Evolutionary conservation across 2,113 vertebrate species (phyloP), one percentile per base, ranked within the genome.

Genomic region (Loxodonta africana): DNA sequence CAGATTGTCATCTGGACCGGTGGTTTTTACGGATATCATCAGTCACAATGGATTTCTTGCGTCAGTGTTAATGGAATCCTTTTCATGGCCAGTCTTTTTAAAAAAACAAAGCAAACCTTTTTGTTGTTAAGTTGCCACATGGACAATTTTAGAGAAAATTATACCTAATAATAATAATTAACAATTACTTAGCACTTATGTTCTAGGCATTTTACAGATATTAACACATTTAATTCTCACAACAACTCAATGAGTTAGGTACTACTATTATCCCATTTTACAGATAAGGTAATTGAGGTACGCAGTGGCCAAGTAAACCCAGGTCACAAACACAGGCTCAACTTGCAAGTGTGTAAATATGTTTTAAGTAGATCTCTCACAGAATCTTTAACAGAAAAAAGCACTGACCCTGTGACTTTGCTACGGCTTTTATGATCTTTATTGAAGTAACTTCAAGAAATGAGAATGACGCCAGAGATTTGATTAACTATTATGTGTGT

Each of bases 361-460:
- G 60, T 37, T 94, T 92, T 82, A n/a, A 83, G 83, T 65, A 57
- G 76, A 88, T 91, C 83, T 90, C 48, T 84, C 46, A 76, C 67
- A 78, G 41, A 76, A 69, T 80, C 62, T 60, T 91, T 83, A 97
- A 86, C 37, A 94, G 44, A 90, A 91, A 81, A 84, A 93, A 3
- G 10, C 88, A 74, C 30, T 83, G 33, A 67, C 51, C 20, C 69
- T 10, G 10, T 94, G 25, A 53, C n/a, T 95, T 88, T 85, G 71
- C 62, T 85, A 25, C 33, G 82, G 9, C 51, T 92, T 95, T 94
- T 91, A 37, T 89, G 85, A 91, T 83, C 28, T 57, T 94, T 81
- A 44, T 90, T 90, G 73, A 88, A 96, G 28, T 97, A 93, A 94
- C 17, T 92, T 94, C 41, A 96, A 73, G 44, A 95, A 94, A 26